Base-by-base conservation (phyloP, 1,140 invertebrate species). In the Cydia pomonella region DNA sequence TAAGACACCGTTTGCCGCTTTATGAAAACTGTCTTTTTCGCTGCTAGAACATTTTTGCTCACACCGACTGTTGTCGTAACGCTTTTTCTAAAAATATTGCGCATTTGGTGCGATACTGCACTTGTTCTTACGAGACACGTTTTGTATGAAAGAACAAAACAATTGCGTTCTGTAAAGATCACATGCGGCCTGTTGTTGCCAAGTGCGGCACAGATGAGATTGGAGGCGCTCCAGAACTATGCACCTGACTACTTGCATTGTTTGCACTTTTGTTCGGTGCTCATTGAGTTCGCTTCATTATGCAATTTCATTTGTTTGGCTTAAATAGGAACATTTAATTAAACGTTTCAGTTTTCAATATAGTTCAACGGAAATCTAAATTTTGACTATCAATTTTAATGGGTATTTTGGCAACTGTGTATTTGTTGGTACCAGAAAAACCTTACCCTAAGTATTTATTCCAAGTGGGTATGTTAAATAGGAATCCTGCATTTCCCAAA, bases 91-190 rank as follows among this genome's bases (percentile, higher is more conserved):
- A 69, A 38, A 69, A 25, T 33, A 33, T 33, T 18, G n/a, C 27
- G n/a, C 64, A 33, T 69, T 69, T 29, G 21, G 13, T 29, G 16
- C 75, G 76, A 79, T 79, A 83, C 81, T 80, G 80, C 78, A 85
- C 77, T 91, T 88, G 80, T 87, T 87, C 86, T 90, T 86, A 87
- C 83, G 79, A 77, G 84, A 86, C 89, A 90, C 88, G 89, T 92
- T 82, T 82, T 76, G 76, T 82, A 84, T 85, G 77, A 84, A 77
- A 79, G 80, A 63, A 63, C 79, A 78, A 84, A 89, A 90, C 86
- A 92, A 90, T 88, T 84, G 82, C 77, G 72, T 82, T 77, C 75
- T 86, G 76, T 79, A 76, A 86, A 87, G 85, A 90, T 90, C 87
- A 85, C 84, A 90, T 92, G 89, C 78, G 85, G 80, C 87, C 80